Evolutionary conservation across 2,113 vertebrate species (phyloP).

Genomic region (Eulemur macaco): DNA sequence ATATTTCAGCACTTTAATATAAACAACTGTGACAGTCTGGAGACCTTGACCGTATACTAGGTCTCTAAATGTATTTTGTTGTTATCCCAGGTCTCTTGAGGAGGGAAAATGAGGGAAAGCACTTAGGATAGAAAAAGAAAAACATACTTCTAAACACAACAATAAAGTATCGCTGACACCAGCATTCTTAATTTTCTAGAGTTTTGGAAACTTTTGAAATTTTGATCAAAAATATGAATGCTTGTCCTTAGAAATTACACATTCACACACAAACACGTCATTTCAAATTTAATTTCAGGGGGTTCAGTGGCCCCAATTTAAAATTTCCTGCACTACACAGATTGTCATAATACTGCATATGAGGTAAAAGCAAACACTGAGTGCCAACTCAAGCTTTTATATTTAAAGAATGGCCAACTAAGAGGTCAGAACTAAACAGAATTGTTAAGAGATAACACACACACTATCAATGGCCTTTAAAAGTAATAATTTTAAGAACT

Average conservation of each 20-base stretch:
- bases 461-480: neutral
- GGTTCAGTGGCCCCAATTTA: neutral
- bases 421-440: neutral
- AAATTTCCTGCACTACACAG: neutral
- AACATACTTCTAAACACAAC: neutral
- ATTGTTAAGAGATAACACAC: neutral
- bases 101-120: neutral
- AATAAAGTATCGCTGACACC: neutral
- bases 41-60: neutral
- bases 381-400: neutral
- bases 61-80: neutral
- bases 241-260: neutral
- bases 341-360: neutral
- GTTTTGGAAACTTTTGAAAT: slow-evolving; percentile 9
- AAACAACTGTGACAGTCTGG: neutral
- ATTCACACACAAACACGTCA: neutral
- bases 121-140: neutral
- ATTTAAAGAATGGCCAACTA: neutral
- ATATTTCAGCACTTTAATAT: neutral
- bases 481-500: neutral
- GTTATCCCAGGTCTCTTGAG: neutral
- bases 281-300: neutral
- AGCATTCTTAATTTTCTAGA: neutral
- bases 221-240: neutral
- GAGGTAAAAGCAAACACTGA: neutral